Base-by-base conservation (phyloP, 2,113 vertebrate species). In the Pteronura brasiliensis region DNA sequence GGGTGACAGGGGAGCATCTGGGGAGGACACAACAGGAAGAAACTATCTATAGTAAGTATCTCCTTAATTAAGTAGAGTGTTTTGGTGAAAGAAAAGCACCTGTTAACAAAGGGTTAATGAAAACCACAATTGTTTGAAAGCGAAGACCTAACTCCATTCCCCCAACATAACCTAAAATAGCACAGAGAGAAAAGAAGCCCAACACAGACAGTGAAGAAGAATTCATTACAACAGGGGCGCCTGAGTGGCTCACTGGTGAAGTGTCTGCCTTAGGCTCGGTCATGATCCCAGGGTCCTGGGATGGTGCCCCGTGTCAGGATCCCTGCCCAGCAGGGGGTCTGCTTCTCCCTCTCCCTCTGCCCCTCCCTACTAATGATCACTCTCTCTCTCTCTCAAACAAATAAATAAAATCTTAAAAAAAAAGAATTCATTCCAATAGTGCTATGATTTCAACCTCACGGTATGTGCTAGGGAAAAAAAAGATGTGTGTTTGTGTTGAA, bases 101-200 rank as follows among this genome's bases (percentile, higher is more conserved):
- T 69, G 17, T 83, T 90, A 90, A 92, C 42, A 69, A 90, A 95
- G 44, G 29, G 71, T 89, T 92, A 84, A 95, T 67, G 61, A 83
- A 89, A 95, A 87, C 17, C 21, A 90, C 55, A 93, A 86, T 52
- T 95, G 65, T 47, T 67, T 92, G 80, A 94, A 97, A 93, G 31
- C 23, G 44, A 91, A 88, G 25, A 57, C 23, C 65, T 76, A 83
- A 83, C 27, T 95, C 57, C 52, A 52, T 47, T 57, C 74, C 36
- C 61, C 17, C n/a, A 13, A 89, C 44, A 77, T 5, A 69, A 18
- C 27, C 61, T 49, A 90, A 97, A 83, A 97, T 49, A 97, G 39
- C 71, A 86, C 34, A 93, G 29, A 84, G 49, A 52, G 80, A 71
- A 96, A 96, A 84, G 36, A 31, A 82, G 59, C 47, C 31, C 7